Base-by-base conservation (phyloP, 2,797 vertebrate species). In the Sebastes nivosus region DNA sequence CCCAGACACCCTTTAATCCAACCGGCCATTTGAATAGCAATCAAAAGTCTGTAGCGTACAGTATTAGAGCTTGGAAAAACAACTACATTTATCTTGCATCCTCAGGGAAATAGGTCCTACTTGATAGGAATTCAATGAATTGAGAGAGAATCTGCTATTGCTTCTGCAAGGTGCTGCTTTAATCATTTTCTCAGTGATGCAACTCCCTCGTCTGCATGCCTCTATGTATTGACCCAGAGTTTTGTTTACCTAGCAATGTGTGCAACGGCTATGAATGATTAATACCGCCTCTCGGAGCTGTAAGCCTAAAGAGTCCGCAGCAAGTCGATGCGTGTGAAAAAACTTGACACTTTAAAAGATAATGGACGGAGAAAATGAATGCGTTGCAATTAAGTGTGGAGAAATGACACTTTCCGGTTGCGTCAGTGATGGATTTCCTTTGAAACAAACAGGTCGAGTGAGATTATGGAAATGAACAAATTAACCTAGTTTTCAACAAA, bases 161-260 rank as follows among this genome's bases (percentile, higher is more conserved):
- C 69, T 34, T 30, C 68, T 60, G 76, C 34, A 16, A 55, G 67
- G n/a, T 24, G 42, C 67, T 16, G 79, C 72, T 85, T 90, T 84
- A 85, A 86, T 86, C 74, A 82, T 86, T 75, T 67, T 80, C 75
- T 77, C 32, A 0, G 68, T 80, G 81, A 82, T 76, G 80, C 72
- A 89, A 50, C 80, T 83, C 77, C 77, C 77, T 52, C 7, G 4
- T 74, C 58, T 70, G 72, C 72, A 36, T 67, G 57, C 83, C 67
- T 88, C 70, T 63, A 71, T 71, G 72, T 85, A 93, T 86, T 90
- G 87, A 91, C 88, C 83, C 79, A 14, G 34, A 77, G 71, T 82
- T 91, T 57, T 92, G 85, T 93, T 90, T 87, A 88, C 77, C 82
- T 68, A 71, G 81, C 83, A 84, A 81, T 81, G 80, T 88, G 82